These are phyloP conservation scores for Lapara coniferarum DNA, from an alignment of 2,888 invertebrate species.

Conservation along the genomic window DNA sequence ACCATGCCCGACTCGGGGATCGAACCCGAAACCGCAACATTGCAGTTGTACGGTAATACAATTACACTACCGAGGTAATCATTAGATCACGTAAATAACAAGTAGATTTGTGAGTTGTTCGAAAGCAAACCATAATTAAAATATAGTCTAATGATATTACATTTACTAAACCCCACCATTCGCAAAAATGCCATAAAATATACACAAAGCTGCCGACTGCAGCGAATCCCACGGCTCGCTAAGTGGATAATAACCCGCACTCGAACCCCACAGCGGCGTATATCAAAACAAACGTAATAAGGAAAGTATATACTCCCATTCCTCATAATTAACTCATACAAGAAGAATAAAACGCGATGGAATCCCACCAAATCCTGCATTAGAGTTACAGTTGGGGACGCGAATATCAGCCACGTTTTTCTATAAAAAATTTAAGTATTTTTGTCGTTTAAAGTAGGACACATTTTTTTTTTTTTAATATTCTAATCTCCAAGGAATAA, in stretches of 20 bases:
- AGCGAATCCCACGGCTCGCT: not conserved
- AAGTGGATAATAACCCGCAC: not conserved
- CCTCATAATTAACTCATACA: slow-evolving; percentile 2
- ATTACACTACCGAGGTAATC: no score
- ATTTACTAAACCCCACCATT: not conserved
- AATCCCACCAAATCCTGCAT: not conserved
- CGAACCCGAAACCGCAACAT: no score
- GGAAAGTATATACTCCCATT: not conserved
- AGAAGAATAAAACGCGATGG: not conserved
- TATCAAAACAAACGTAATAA: slow-evolving; percentile 7
- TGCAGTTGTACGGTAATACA: no score
- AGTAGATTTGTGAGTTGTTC: no score
- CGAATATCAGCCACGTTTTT: not conserved
- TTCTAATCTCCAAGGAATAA: not conserved
- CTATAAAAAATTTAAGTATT: not conserved
- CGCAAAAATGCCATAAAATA: not conserved
- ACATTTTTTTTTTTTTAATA: no score
- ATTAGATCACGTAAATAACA: no score
- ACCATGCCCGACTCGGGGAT: no score
- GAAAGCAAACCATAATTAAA: no score
- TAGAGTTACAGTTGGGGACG: not conserved
- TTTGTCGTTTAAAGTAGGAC: no score
- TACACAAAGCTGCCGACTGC: not conserved
- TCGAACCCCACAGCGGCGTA: not conserved
- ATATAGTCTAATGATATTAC: no score